These are phyloP conservation scores for Magallana ariakensis DNA, from an alignment of 1,140 invertebrate genomes.

Conservation along the genomic window DNA sequence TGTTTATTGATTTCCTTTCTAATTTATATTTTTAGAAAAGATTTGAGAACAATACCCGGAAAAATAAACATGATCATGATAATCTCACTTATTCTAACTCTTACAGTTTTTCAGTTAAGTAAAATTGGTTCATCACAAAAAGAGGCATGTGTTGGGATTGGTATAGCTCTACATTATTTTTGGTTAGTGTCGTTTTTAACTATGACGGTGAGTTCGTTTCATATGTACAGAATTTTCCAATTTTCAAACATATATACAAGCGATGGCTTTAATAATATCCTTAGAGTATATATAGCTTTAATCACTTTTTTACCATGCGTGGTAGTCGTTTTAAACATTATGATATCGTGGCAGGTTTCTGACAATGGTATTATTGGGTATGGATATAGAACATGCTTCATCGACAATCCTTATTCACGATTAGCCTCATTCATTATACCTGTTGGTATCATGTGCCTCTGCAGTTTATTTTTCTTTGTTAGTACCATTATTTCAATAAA, in stretches of 20 bases:
- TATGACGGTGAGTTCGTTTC: not conserved
- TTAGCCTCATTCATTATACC: not conserved
- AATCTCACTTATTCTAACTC: not conserved
- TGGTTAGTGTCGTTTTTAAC: not conserved
- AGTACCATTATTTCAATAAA: not conserved
- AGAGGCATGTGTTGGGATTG: not conserved
- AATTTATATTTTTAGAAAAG: not conserved
- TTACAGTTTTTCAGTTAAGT: conserved; percentile 8
- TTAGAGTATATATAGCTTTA: not conserved
- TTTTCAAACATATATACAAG: not conserved
- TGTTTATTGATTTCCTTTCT: not conserved
- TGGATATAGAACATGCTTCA: not conserved
- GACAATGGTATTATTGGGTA: not conserved
- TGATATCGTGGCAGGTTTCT: not conserved
- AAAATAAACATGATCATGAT: conserved; percentile 1
- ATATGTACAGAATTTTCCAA: not conserved
- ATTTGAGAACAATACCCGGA: not conserved
- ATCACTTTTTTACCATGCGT: not conserved
- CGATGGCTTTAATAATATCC: not conserved
- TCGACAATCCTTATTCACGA: not conserved
- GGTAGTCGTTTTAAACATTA: not conserved
- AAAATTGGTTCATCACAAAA: not conserved
- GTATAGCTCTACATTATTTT: not conserved
- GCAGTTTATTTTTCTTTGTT: not conserved
- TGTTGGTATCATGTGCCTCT: not conserved